Evolutionary conservation across 2,888 invertebrate genomes (phyloP), one percentile per base, ranked within the genome.

Genomic region (Oscheius myriophilus): DNA sequence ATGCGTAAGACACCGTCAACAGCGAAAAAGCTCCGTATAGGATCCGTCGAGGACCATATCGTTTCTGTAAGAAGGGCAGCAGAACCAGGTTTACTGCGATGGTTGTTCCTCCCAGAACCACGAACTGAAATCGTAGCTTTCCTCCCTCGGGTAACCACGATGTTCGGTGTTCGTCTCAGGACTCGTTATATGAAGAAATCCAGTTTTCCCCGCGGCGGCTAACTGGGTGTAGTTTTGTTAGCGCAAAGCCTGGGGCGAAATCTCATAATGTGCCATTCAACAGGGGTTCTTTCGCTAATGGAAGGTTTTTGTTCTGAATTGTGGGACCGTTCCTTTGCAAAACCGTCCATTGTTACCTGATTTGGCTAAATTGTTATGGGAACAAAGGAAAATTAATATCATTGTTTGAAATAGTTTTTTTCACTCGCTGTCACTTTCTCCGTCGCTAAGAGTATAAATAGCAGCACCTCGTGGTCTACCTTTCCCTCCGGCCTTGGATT

Each of bases 31-130:
- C 66, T 11, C 76, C 69, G 12, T 71, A 68, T 2, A 84, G 65
- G 21, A 84, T 61, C 7, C 55, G 67, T 46, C 81, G 78, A 11
- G 83, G 75, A 0, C 76, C 69, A 39, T 78, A 66, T 11, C 64
- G 52, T 25, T 66, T 68, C 62, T 84, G 83, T 12, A 84, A 66
- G 7, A 55, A 66, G 14, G 79, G 78, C 12, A 83, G 70, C n/a
- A 84, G 51, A n/a, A 79, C 46, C n/a, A 71, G 33, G 58, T 82
- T 82, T 41, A 78, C 78, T 33, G 77, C 46, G 14, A 84, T 57
- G 0, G 84, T 78, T 6, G 80, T 75, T 21, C 73, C 58, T 33
- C 84, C 84, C 45, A 84, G 64, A 0, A 80, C 51, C 12, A 81
- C 46, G 43, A 78, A 74, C 73, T 71, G 55, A 62, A 70, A 63